Conservation (phyloP, 2,113 vertebrate genomes). For the Pteropus alecto region DNA sequence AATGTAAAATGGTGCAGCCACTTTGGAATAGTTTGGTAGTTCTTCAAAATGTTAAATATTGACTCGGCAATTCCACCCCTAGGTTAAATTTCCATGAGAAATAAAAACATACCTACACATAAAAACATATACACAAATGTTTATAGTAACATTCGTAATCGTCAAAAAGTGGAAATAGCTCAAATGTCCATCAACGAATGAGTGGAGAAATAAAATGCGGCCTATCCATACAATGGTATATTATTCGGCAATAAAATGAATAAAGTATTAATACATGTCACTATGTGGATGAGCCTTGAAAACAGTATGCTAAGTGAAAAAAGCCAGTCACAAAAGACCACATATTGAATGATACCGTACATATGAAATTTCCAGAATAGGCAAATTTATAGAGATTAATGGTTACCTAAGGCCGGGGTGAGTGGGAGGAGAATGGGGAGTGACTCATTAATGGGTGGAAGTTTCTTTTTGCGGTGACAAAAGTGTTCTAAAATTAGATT, state of each 20-base stretch:
- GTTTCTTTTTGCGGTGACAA: not conserved
- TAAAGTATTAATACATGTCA: not conserved
- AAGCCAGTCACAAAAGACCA: not conserved
- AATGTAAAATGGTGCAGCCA: not conserved
- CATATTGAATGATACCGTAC: not conserved
- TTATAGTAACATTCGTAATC: not conserved
- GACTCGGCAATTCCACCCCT: not conserved
- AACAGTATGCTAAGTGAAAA: not conserved
- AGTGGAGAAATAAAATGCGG: not conserved
- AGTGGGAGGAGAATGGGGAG: not conserved
- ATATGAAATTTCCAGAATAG: not conserved
- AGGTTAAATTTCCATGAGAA: constrained; percentile 4
- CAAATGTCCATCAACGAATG: not conserved
- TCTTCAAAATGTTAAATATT: constrained; percentile 11
- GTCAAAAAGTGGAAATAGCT: not conserved
- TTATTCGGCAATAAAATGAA: not conserved
- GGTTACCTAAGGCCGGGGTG: not conserved
- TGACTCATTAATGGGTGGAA: not conserved
- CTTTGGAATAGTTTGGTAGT: not conserved
- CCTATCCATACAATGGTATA: not conserved
- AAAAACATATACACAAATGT: not conserved
- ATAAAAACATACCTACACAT: not conserved
- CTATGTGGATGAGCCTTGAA: not conserved
- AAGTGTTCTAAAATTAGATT: not conserved
- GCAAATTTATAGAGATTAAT: not conserved